Base-by-base conservation (phyloP, 2,797 vertebrate genomes). In the Labeo calbasu region DNA sequence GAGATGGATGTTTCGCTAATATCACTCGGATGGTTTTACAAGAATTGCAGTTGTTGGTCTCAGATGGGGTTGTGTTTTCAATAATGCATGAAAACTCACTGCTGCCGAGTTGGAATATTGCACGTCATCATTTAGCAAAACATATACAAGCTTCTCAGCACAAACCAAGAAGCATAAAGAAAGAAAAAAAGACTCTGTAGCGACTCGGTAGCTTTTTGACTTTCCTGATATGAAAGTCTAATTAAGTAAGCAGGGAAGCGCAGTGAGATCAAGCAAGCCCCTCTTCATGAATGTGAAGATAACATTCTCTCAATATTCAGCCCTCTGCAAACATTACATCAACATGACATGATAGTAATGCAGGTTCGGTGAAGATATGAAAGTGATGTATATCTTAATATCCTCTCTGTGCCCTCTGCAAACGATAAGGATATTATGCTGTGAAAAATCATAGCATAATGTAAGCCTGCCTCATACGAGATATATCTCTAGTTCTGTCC, bases 31-130 rank as follows among this genome's bases (percentile, higher is more conserved):
- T 83, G 28, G 85, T 84, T 91, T 89, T 89, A 87, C 83, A 89
- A 85, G 79, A 87, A 86, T 84, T 68, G 25, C 70, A 61, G 77
- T 89, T 86, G 84, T 91, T 85, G 78, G 71, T 87, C 83, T 88
- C 61, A 48, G 75, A 90, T 90, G 88, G 89, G 85, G 87, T 90
- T 77, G 59, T 86, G n/a, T 63, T 84, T 90, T 91, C 88, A 93
- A 92, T 92, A 87, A 93, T 91, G 84, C 87, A 93, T 90, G 89
- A 82, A 83, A 82, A 86, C 72, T 1, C 46, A 77, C 2, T 8
- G 28, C 59, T 13, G n/a, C 77, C 3, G 48, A 21, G 25, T 59
- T 32, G 11, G 71, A 53, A 77, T 53, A 32, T n/a, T 71, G 11
- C 21, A 21, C n/a, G 9, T 57, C 77, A 77, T 77, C 69, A 66